phyloP scores from a whole-genome alignment of 2,888 invertebrate genomes.

The Amblyjoppa proteus region DNA sequence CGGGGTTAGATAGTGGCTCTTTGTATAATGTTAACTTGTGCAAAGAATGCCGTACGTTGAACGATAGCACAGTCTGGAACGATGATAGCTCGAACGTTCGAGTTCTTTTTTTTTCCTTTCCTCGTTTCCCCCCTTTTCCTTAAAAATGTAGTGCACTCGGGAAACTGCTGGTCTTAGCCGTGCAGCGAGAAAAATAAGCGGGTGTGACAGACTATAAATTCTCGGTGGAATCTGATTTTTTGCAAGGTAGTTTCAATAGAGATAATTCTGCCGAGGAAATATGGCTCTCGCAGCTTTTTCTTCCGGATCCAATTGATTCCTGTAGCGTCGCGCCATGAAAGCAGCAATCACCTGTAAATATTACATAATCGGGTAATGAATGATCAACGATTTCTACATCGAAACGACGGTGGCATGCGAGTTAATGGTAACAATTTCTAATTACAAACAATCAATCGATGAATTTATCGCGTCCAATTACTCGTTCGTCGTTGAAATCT shows the following conservation, averaged over 20 bases:
- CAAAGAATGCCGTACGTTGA: slow-evolving; percentile 20
- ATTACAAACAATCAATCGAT: background rate
- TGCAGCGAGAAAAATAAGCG: slow-evolving; percentile 58
- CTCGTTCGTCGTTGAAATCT: background rate
- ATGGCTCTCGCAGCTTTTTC: slow-evolving; percentile 91
- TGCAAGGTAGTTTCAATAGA: slow-evolving; percentile 82
- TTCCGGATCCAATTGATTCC: slow-evolving; percentile 92
- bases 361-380: background rate
- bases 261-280: slow-evolving; percentile 88
- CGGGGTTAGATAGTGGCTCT: slow-evolving; percentile 2
- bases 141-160: slow-evolving; percentile 25
- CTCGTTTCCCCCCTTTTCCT: slow-evolving; percentile 10
- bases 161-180: slow-evolving; percentile 50
- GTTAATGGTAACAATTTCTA: background rate
- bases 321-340: slow-evolving; percentile 92
- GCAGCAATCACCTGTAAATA: slow-evolving; percentile 92
- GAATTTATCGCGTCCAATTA: background rate
- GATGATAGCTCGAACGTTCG: slow-evolving; percentile 28
- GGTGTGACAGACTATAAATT: slow-evolving; percentile 37
- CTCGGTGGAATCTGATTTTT: slow-evolving; percentile 15
- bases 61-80: slow-evolving; percentile 31
- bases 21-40: slow-evolving; percentile 4
- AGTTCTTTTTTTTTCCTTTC: background rate
- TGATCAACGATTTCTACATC: background rate
- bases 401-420: background rate